A percentile compares a stretch with the other conserved stretches of the same genome.
phyloP scores from a whole-genome alignment of 1,140 invertebrate species.

The Drosophila sucinea region DNA sequence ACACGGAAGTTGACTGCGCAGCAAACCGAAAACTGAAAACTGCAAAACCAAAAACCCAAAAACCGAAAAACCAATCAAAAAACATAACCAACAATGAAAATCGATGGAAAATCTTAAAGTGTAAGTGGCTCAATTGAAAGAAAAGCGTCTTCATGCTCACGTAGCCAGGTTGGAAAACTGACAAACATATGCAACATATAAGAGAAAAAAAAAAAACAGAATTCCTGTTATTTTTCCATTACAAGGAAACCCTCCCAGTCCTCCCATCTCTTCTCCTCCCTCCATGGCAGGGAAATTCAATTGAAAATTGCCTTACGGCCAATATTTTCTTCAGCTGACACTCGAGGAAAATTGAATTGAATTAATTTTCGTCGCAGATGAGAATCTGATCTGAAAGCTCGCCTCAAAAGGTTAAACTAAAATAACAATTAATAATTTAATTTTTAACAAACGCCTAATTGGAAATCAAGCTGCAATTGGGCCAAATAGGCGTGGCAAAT shows the following conservation, averaged over 20 bases:
- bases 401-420: not conserved
- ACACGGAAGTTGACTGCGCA: constrained; percentile 59
- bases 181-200: constrained; percentile 51
- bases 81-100: constrained; percentile 38
- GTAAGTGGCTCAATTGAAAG: constrained; percentile 67
- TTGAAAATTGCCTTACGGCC: constrained; percentile 44
- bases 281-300: constrained; percentile 45
- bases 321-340: constrained; percentile 29
- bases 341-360: constrained; percentile 48
- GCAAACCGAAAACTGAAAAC: constrained; percentile 32
- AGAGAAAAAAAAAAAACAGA: not conserved
- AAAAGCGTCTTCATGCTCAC: constrained; percentile 33
- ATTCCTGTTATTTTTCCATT: constrained; percentile 17
- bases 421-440: constrained; percentile 22
- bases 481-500: constrained; percentile 35
- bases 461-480: constrained; percentile 25
- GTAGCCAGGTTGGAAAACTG: constrained; percentile 41
- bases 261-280: not conserved
- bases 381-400: not conserved
- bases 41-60: not conserved
- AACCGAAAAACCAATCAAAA: constrained; percentile 39
- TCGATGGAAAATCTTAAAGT: constrained; percentile 65
- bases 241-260: not conserved
- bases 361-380: constrained; percentile 36
- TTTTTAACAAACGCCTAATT: constrained; percentile 20